A percentile compares a stretch with the other conserved stretches of the same genome.
Conservation (phyloP, 2,113 vertebrate species). For the Charadrius vociferus region DNA sequence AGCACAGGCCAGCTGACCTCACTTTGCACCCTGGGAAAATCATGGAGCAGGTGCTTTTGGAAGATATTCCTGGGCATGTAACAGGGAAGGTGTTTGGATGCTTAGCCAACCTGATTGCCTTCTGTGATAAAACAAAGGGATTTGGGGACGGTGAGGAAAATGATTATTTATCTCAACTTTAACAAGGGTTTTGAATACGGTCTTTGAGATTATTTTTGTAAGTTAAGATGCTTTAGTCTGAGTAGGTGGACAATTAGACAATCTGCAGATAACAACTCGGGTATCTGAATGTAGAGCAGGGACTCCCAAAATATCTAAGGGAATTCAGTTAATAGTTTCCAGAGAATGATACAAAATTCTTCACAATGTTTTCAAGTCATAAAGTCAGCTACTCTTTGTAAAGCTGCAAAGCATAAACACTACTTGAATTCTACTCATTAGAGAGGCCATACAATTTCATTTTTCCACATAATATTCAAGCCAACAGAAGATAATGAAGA, state of each 20-base stretch:
- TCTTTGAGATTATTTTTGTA: not conserved
- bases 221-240: not conserved
- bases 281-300: not conserved
- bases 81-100: not conserved
- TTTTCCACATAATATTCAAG: not conserved
- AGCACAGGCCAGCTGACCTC: not conserved
- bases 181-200: not conserved
- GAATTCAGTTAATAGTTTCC: not conserved
- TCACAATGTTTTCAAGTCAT: not conserved
- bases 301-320: not conserved
- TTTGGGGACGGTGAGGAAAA: not conserved
- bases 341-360: not conserved
- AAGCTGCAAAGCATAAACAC: not conserved
- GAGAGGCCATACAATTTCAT: not conserved
- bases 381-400: not conserved
- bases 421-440: not conserved
- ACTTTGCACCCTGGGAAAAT: not conserved
- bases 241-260: not conserved
- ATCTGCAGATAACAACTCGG: not conserved
- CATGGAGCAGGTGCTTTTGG: not conserved
- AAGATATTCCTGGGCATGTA: not conserved
- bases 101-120: not conserved
- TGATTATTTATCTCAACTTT: not conserved
- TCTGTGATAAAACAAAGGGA: not conserved
- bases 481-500: not conserved